These are phyloP conservation scores for Tetragnatha versicolor DNA, from an alignment of 1,140 invertebrate genomes.

Conservation along the genomic window DNA sequence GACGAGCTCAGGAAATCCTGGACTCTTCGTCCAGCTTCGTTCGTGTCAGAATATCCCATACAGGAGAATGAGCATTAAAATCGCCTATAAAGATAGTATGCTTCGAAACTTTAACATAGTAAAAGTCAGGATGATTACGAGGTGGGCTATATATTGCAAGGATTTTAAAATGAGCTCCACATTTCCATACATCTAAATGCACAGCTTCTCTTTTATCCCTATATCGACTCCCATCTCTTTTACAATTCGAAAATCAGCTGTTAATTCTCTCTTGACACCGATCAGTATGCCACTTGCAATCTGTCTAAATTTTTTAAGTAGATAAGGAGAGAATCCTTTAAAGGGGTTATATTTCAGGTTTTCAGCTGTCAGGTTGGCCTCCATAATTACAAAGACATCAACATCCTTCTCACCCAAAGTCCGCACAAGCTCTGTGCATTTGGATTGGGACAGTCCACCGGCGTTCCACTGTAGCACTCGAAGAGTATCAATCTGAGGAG, in stretches of 20 bases:
- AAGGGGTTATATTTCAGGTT: not conserved
- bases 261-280: not conserved
- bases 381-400: not conserved
- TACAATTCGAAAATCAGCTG: not conserved
- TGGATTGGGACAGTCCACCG: not conserved
- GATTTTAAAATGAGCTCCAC: not conserved
- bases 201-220: not conserved
- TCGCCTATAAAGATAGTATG: slow-evolving; percentile 1
- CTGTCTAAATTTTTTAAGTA: not conserved
- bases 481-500: not conserved
- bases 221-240: not conserved
- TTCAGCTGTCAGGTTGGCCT: not conserved
- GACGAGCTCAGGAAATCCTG: not conserved
- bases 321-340: not conserved
- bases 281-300: not conserved
- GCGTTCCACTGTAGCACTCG: not conserved
- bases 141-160: not conserved
- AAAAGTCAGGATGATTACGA: not conserved
- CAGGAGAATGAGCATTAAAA: slow-evolving; percentile 8
- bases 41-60: not conserved
- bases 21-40: not conserved
- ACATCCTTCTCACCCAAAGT: not conserved
- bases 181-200: slow-evolving; percentile 2
- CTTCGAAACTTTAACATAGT: not conserved
- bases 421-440: not conserved